Percentiles rank a stretch among this genome's conserved stretches.
These are phyloP conservation scores for Trachurus trachurus DNA, from an alignment of 2,797 vertebrate species.

Conservation along the genomic window DNA sequence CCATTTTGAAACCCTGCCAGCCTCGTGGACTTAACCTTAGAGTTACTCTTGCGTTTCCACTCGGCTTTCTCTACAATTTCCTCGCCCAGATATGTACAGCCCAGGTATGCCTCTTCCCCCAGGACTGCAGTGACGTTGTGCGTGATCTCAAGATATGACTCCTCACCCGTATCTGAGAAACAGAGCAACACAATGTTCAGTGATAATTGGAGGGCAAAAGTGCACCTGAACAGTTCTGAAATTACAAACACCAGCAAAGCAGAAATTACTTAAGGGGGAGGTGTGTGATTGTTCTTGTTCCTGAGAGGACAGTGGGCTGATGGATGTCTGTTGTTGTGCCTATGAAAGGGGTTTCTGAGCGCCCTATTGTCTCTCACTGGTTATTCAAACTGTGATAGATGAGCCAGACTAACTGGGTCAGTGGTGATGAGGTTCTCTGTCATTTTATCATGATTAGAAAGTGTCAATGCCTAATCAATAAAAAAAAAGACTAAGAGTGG, in stretches of 20 bases:
- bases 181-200: slow-evolving; percentile 14
- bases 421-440: slow-evolving; percentile 28
- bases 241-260: slow-evolving; percentile 49
- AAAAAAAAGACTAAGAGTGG: background rate
- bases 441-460: slow-evolving; percentile 44
- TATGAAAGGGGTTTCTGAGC: slow-evolving; percentile 35
- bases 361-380: slow-evolving; percentile 42
- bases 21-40: slow-evolving; percentile 34
- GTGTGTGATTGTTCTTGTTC: slow-evolving; percentile 32
- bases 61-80: slow-evolving; percentile 31
- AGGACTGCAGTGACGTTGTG: slow-evolving; percentile 73
- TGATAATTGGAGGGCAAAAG: slow-evolving; percentile 43
- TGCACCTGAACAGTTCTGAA: slow-evolving; percentile 40
- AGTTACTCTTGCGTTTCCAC: slow-evolving; percentile 68
- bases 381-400: slow-evolving; percentile 58
- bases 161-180: slow-evolving; percentile 43
- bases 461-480: slow-evolving; percentile 42
- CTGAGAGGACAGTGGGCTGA: slow-evolving; percentile 42
- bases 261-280: slow-evolving; percentile 27
- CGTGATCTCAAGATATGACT: slow-evolving; percentile 26
- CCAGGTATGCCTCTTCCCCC: slow-evolving; percentile 76
- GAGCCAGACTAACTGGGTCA: slow-evolving; percentile 37
- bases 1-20: slow-evolving; percentile 56
- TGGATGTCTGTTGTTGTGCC: slow-evolving; percentile 56
- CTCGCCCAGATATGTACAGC: slow-evolving; percentile 75